Conservation (phyloP, 2,797 vertebrate genomes). For the Poeciliopsis presidionis region DNA sequence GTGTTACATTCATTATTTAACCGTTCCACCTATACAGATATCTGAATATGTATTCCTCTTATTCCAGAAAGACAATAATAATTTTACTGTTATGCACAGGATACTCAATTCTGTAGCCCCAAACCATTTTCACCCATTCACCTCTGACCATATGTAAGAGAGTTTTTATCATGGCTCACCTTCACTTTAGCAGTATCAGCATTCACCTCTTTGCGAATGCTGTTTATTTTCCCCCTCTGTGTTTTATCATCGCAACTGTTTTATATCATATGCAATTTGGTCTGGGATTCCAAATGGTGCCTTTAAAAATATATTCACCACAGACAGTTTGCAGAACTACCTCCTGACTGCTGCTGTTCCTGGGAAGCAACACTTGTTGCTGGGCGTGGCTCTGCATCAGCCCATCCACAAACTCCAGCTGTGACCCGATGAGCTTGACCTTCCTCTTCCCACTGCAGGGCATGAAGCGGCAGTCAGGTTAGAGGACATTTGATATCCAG, state of each 20-base stretch:
- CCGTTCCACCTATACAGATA: neutral
- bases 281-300: neutral
- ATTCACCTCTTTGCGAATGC: no score
- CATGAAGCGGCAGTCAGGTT: constrained; percentile 10
- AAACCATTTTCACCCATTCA: neutral
- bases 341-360: constrained; percentile 12
- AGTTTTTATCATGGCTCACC: neutral
- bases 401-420: constrained; percentile 84
- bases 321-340: constrained; percentile 24
- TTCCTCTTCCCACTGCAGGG: constrained; percentile 85
- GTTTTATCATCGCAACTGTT: neutral
- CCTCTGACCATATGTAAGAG: neutral
- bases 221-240: neutral
- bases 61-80: neutral
- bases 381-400: constrained; percentile 55
- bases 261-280: neutral
- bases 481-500: neutral
- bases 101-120: neutral
- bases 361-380: neutral
- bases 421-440: constrained; percentile 79
- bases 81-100: neutral
- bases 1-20: neutral
- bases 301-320: neutral
- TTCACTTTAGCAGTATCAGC: neutral
- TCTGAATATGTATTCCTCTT: neutral